Percentiles rank a stretch among this genome's conserved stretches.
phyloP scores from a whole-genome alignment of 2,113 vertebrate species.

The Callithrix jacchus region DNA sequence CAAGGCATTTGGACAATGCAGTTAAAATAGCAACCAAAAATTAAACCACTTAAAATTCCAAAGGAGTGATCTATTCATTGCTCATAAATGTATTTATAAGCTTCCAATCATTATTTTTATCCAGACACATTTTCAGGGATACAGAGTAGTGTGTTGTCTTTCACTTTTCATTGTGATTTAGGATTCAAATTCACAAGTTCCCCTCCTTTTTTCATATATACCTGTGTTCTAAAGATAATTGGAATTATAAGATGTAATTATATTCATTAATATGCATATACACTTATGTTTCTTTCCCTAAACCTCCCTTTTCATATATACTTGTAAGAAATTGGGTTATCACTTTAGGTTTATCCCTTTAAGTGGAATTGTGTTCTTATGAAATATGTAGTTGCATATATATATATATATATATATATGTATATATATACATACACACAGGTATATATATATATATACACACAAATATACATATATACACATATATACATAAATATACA shows the following conservation, averaged over 20 bases:
- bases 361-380: neutral
- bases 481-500: no score
- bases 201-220: neutral
- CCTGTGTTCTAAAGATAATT: neutral
- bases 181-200: neutral
- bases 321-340: neutral
- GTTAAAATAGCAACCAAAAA: neutral
- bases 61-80: neutral
- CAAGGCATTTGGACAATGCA: neutral
- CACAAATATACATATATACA: no score
- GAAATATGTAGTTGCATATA: neutral
- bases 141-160: neutral
- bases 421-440: no score
- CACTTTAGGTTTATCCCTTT: neutral
- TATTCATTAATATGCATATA: rapidly evolving
- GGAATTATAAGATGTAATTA: neutral
- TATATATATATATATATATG: no score
- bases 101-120: neutral
- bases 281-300: neutral
- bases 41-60: neutral
- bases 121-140: neutral
- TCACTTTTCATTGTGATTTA: neutral
- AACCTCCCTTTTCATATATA: neutral
- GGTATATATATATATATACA: no score
- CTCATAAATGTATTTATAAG: neutral